Evolutionary conservation across 2,797 vertebrate genomes (phyloP).

Genomic region (Benthosema pterotum): DNA sequence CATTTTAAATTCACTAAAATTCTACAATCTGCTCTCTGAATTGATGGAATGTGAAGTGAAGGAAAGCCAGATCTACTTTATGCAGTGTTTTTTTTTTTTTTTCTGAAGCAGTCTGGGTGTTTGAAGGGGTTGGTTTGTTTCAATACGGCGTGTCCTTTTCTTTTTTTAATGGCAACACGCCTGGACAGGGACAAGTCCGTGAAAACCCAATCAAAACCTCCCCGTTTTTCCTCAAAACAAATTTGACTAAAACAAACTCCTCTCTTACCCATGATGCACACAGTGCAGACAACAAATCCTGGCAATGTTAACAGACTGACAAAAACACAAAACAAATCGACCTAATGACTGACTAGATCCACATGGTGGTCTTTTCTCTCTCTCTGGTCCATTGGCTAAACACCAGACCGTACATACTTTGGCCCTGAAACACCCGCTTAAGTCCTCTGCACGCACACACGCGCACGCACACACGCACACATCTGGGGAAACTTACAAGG

Average conservation of each 20-base stretch:
- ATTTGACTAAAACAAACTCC: constrained; percentile 4
- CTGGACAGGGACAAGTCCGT: background rate
- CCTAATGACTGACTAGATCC: background rate
- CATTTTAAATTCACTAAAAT: too few species aligned
- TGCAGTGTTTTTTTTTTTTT: too few species aligned
- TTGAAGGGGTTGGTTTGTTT: too few species aligned
- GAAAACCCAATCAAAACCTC: constrained; percentile 1
- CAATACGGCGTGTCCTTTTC: background rate
- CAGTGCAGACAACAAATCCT: background rate
- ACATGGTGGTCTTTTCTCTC: constrained; percentile 9
- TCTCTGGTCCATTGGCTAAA: constrained; percentile 1
- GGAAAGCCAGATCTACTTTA: too few species aligned
- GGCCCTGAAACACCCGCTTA: constrained; percentile 15
- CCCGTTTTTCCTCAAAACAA: background rate
- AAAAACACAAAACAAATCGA: background rate
- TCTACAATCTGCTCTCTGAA: too few species aligned
- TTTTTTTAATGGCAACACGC: background rate
- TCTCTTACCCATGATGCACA: constrained; percentile 1
- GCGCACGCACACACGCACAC: too few species aligned
- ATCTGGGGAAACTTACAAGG: constrained; percentile 7
- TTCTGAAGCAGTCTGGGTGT: too few species aligned
- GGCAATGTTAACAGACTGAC: constrained; percentile 3
- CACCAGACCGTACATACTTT: constrained; percentile 13
- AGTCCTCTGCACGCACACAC: background rate
- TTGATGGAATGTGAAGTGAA: too few species aligned